Evolutionary conservation across 2,797 vertebrate species (phyloP).

Genomic region (Siniperca obscura): DNA sequence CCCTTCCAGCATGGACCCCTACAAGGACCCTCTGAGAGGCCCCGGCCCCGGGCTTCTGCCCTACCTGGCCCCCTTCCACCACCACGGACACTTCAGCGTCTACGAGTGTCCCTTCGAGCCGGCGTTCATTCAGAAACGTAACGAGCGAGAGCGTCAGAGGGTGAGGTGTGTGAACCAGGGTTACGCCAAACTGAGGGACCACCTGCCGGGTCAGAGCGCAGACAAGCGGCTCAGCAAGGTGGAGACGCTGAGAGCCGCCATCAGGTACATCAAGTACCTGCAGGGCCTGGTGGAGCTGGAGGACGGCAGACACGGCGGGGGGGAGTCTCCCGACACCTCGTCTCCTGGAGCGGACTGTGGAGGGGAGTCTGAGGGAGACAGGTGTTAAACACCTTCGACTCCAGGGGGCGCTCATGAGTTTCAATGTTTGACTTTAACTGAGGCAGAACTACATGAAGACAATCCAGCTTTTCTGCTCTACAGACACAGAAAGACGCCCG

Average conservation of each 20-base stretch:
- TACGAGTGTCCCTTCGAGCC: constrained; percentile 88
- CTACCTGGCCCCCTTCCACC: constrained; percentile 82
- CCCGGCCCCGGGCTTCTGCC: constrained; percentile 73
- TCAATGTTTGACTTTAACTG: background rate
- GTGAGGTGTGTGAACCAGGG: constrained; percentile 90
- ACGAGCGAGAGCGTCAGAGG: constrained; percentile 89
- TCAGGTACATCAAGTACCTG: constrained; percentile 89
- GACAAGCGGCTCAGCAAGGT: constrained; percentile 90
- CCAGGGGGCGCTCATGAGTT: background rate
- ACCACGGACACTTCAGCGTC: constrained; percentile 81
- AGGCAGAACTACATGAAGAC: background rate
- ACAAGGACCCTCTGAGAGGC: constrained; percentile 76
- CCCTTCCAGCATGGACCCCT: constrained; percentile 76
- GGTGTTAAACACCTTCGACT: constrained; percentile 26
- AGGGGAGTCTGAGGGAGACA: constrained; percentile 63
- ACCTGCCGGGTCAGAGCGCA: constrained; percentile 82
- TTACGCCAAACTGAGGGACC: constrained; percentile 87
- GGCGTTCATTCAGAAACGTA: constrained; percentile 89
- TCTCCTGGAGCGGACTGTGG: constrained; percentile 57
- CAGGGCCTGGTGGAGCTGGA: constrained; percentile 82
- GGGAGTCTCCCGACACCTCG: constrained; percentile 39
- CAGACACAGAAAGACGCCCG: too few species aligned
- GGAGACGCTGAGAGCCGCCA: constrained; percentile 89
- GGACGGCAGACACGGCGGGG: constrained; percentile 23
- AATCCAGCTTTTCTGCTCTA: too few species aligned